Base-by-base conservation (phyloP, 2,888 invertebrate genomes). In the Poecilobothrus nobilitatus region DNA sequence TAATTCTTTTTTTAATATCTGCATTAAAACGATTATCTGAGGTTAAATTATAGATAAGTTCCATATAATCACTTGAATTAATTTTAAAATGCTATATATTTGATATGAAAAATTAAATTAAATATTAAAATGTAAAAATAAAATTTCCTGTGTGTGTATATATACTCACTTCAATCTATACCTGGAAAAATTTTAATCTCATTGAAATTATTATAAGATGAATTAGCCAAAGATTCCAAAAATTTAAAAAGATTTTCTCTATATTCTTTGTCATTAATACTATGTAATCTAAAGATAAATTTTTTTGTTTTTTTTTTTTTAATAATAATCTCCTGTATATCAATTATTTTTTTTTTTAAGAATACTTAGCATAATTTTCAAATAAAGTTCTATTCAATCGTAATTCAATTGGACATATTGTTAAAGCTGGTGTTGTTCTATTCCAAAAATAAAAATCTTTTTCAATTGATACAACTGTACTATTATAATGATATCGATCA, bases 401-500 rank as follows among this genome's bases (percentile, higher is more conserved):
- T 67, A 81, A 75, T 64, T 76, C 70, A 77, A 80, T 76, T 10
- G 81, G 81, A 61, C 81, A 82, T 69, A 81, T 74, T 5, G 81
- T 81, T 34, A 77, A 67, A 68, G 77, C 77, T 2, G 81, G 78
- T 62, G 80, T 70, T 0, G 80, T 76, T 18, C 78, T 79, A 70
- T 80, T 81, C 79, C 80, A 81, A 71, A 76, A 78, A 69, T 80
- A 77, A 27, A 76, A 78, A 71, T 82, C 80, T 15, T 78, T 76
- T 70, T 81, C 81, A 3, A 81, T 72, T 18, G 81, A 76, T n/a
- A 81, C 76, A 9, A 80, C 80, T 0, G 79, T 80, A 70, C 79
- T 81, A 68, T 80, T 79, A 0, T 75, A 76, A 10, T 77, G 72
- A 69, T 77, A 81, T 15, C 79, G 79, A 64, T 79, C 71, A 63